Percentiles rank a stretch among this genome's conserved stretches.
Conservation (phyloP, 2,888 invertebrate genomes). For the Heliconius hortense region DNA sequence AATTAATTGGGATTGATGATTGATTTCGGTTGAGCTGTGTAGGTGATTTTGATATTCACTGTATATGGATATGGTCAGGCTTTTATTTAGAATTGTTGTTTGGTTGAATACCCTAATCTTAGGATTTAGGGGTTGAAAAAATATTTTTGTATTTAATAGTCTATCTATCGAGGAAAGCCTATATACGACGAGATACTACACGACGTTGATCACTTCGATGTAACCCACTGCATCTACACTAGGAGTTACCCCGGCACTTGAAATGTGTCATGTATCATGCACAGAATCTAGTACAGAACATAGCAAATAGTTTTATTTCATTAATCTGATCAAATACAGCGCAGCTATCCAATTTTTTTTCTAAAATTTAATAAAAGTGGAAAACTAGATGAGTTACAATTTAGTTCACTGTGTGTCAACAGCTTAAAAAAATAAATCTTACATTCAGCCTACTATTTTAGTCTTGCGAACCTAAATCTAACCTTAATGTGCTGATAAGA, state of each 20-base stretch:
- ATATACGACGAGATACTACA: no score
- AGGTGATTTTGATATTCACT: neutral
- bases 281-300: neutral
- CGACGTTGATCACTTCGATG: neutral
- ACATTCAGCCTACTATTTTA: no score
- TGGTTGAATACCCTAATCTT: neutral
- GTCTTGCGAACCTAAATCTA: neutral
- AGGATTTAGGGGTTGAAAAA: neutral
- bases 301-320: no score
- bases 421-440: no score
- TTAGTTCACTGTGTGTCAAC: no score
- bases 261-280: neutral
- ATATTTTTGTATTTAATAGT: neutral
- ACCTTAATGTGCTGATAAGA: neutral
- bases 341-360: neutral
- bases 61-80: neutral
- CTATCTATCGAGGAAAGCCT: neutral
- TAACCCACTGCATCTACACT: neutral
- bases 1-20: conserved; percentile 79
- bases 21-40: conserved; percentile 47
- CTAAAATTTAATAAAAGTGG: neutral
- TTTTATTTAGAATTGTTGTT: neutral
- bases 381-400: no score
- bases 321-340: no score
- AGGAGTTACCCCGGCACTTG: neutral